Evolutionary conservation across 2,797 vertebrate genomes (phyloP).

Genomic region (Pipistrellus nathusii): DNA sequence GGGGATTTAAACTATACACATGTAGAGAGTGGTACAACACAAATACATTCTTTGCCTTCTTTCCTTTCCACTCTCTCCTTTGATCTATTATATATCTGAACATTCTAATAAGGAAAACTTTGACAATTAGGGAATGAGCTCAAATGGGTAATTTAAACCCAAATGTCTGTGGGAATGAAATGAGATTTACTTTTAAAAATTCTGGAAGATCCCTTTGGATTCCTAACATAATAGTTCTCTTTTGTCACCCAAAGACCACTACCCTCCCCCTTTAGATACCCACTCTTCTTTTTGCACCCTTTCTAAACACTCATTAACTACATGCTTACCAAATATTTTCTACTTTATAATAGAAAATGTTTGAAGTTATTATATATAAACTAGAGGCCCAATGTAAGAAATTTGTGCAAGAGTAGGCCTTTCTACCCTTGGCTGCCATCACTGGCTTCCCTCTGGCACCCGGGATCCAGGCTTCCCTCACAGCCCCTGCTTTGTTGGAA

Average conservation of each 20-base stretch:
- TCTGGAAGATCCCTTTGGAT: background rate
- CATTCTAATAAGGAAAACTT: background rate
- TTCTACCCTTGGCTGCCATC: no score
- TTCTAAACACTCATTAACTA: background rate
- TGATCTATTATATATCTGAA: background rate
- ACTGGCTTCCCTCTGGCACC: no score
- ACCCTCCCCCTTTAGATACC: rapidly evolving
- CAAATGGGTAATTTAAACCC: background rate
- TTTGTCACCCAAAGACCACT: background rate
- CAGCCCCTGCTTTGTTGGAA: no score
- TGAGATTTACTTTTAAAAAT: background rate
- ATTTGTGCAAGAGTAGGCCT: no score
- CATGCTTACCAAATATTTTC: background rate
- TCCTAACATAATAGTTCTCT: background rate
- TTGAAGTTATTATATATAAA: background rate
- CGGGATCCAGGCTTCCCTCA: no score
- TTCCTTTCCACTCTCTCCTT: background rate
- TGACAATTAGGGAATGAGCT: background rate
- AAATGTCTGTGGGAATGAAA: background rate
- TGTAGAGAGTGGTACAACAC: background rate
- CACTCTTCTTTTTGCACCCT: background rate
- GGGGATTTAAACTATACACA: background rate
- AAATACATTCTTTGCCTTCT: background rate
- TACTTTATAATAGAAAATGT: background rate
- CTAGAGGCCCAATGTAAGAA: no score